Base-by-base conservation (phyloP, 2,888 invertebrate species). In the Cremastobaeus sp. region DNA sequence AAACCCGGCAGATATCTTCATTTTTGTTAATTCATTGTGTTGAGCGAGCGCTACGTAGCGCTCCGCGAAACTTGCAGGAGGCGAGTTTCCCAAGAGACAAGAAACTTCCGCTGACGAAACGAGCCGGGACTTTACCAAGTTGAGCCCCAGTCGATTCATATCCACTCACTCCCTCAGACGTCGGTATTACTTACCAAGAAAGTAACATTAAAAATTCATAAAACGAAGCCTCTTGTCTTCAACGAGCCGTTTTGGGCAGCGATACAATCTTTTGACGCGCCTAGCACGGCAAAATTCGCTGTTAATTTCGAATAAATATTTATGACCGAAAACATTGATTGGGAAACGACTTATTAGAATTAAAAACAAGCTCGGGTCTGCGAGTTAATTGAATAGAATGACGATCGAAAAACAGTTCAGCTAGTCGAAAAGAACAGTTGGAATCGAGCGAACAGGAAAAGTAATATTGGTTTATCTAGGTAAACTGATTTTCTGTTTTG, bases 21-120 rank as follows among this genome's bases (percentile, higher is more conserved):
- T 65, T 65, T 55, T 65, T 47, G 65, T 65, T 65, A 65, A 65
- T 65, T 65, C 65, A 65, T 55, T 54, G 55, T 47, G 39, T 47
- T 55, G 47, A 47, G 30, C 54, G 55, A 37, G 32, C 52, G 50
- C 34, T 64, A 14, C 34, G 64, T 55, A 55, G 48, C 39, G 65
- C 55, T 47, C 39, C 47, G 47, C 47, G 35, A 47, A 65, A 65
- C 55, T 65, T 47, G 25, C 55, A 55, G 55, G 47, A 54, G 65
- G 54, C 48, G 30, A 65, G 65, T 37, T 47, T 55, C 65, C 55
- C 65, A 35, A 47, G 66, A 59, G 68, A 68, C 68, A 41, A 50
- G 57, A 59, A 68, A 59, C 59, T 68, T 68, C 59, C 45, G 48
- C 39, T 30, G 14, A 39, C 9, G 50, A 59, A 59, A 68, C 59